phyloP scores from a whole-genome alignment of 1,140 invertebrate species.

The Diachasmimorpha longicaudata region DNA sequence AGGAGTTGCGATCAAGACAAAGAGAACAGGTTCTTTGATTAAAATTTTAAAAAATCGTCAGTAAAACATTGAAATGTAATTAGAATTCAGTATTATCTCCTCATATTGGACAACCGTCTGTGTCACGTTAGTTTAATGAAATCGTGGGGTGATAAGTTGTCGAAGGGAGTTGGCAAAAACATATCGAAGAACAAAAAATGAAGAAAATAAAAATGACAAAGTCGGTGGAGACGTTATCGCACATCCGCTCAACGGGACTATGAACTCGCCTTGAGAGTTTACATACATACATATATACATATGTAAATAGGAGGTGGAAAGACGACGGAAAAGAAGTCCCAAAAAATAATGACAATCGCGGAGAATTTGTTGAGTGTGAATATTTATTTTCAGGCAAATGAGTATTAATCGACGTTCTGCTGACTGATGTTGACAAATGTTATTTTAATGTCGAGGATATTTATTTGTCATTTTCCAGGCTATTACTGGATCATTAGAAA shows the following conservation, averaged over 20 bases:
- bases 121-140: not conserved
- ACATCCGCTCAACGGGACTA: constrained; percentile 24
- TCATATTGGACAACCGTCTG: not conserved
- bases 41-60: not conserved
- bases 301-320: not conserved
- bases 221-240: constrained; percentile 20
- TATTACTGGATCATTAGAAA: not conserved
- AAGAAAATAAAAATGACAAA: constrained; percentile 1
- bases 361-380: not conserved
- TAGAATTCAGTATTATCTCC: not conserved
- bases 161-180: not conserved
- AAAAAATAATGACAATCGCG: not conserved
- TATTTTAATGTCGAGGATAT: not conserved
- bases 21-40: too few relatives aligned
- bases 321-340: not conserved
- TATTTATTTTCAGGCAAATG: not conserved
- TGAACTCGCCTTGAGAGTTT: constrained; percentile 20
- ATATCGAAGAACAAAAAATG: not conserved
- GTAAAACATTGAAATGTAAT: not conserved
- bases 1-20: too few relatives aligned
- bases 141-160: not conserved
- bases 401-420: not conserved
- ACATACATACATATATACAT: not conserved
- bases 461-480: not conserved
- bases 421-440: not conserved